Evolutionary conservation across 2,113 vertebrate species (phyloP).

Genomic region (Triplophysa dalaica): DNA sequence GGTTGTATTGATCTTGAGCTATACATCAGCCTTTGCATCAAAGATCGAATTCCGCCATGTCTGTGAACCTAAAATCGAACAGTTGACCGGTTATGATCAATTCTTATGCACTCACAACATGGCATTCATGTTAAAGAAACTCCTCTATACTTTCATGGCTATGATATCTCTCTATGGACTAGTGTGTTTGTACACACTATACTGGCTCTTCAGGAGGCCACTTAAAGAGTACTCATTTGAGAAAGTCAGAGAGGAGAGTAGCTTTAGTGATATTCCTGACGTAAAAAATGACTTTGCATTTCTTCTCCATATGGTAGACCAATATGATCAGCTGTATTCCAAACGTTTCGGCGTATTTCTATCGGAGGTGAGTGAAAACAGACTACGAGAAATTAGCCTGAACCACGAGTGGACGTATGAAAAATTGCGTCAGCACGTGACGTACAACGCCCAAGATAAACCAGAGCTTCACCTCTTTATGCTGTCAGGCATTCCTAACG

Average conservation of each 20-base stretch:
- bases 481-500: slow-evolving; percentile 90
- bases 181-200: slow-evolving; percentile 91
- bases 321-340: slow-evolving; percentile 94
- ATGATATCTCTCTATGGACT: slow-evolving; percentile 93
- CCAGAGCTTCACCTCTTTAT: slow-evolving; percentile 93
- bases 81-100: slow-evolving; percentile 83
- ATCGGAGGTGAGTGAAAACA: slow-evolving; percentile 96
- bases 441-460: slow-evolving; percentile 87
- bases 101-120: slow-evolving; percentile 97
- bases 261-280: slow-evolving; percentile 97
- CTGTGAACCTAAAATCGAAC: slow-evolving; percentile 84
- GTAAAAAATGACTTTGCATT: slow-evolving; percentile 98
- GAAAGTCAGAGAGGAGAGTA: slow-evolving; percentile 96
- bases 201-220: slow-evolving; percentile 93
- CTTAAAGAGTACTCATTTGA: slow-evolving; percentile 98
- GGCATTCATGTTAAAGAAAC: slow-evolving; percentile 94
- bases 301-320: slow-evolving; percentile 97
- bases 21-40: slow-evolving; percentile 88
- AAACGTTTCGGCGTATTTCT: slow-evolving; percentile 95
- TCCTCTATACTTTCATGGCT: slow-evolving; percentile 92
- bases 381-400: slow-evolving; percentile 93
- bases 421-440: slow-evolving; percentile 88
- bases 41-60: slow-evolving; percentile 84
- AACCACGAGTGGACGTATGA: slow-evolving; percentile 98
- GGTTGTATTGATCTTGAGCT: slow-evolving; percentile 92